Evolutionary conservation across 1,140 invertebrate genomes (phyloP), one percentile per base, ranked within the genome.

Genomic region (Drosophila orena): DNA sequence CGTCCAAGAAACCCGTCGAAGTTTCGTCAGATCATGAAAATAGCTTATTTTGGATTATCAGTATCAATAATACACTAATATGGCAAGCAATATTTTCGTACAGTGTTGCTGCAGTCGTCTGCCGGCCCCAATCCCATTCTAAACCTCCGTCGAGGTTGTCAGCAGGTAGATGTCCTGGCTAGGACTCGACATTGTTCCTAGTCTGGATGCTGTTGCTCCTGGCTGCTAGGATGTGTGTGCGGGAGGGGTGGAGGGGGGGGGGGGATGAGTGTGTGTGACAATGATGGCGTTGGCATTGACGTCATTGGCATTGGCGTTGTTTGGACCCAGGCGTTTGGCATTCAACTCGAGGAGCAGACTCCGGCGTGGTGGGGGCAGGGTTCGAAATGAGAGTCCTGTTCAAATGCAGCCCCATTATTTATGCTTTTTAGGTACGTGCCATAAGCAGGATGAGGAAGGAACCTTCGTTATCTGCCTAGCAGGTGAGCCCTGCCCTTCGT

Each of bases 231-330:
- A 43, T 34, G 49, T 30, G 69, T 38, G 52, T 37, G 57, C 14
- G 12, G 7, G 5, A 10, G 42, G 1, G 4, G 47, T n/a, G n/a
- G n/a, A n/a, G 17, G n/a, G 11, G 17, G 6, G 27, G 1, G 52
- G n/a, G 11, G 20, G 14, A 11, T 30, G 30, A 30, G 53, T 61
- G 59, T 61, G 37, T 56, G 22, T 77, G 83, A 86, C 81, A 88
- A 81, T 86, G 75, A 88, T 79, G 75, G 75, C 70, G 81, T 81
- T 77, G 74, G 74, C 74, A 69, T 77, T 86, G 83, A 88, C 83
- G 83, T 88, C 83, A 88, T 88, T 76, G 81, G 77, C 81, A 85
- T 74, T 81, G 81, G 52, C 81, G 77, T 72, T 80, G 77, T 70
- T 75, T 71, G 78, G 55, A 77, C 60, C 57, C 74, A 62, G 62